Base-by-base conservation (phyloP, 2,888 invertebrate species). In the Osedax frankpressi region DNA sequence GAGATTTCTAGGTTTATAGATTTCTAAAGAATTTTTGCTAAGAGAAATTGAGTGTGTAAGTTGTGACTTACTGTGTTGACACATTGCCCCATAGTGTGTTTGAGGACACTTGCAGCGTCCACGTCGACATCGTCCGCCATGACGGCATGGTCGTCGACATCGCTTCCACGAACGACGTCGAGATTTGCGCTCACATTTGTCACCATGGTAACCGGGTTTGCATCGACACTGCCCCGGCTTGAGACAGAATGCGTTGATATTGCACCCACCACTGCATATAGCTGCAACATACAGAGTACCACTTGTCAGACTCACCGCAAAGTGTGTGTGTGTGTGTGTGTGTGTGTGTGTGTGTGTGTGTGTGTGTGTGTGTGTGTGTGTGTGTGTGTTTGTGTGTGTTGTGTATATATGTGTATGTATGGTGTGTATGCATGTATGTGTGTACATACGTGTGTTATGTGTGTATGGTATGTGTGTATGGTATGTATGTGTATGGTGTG, bases 181-280 rank as follows among this genome's bases (percentile, higher is more conserved):
- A 60, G 77, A 78, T 67, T 76, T 73, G 29, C 72, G 74, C n/a
- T 77, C 78, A 19, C 75, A 75, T 28, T 29, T 24, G 59, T 59
- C 11, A 2, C 60, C 28, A 28, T 76, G 76, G 76, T 80, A 81
- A 30, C 82, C 82, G 19, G 76, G 74, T 28, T 80, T 76, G 76
- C 83, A 83, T 30, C 78, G 78, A 75, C 83, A 83, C 75, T 79
- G 78, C 59, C 80, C 81, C 3, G 82, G 82, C 71, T 79, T 78
- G 62, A 81, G 76, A 76, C 83, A 83, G 28, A 74, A 74, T 2
- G 81, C 80, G 70, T 80, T 79, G 26, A 75, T 74, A 2, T 81
- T 81, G 77, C 83, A 83, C 1, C 80, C 81, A 19, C 78, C 80
- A 6, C 76, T 75, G 74, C 83, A 83, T 26, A 82, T 79, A 11